Percentiles rank a stretch among this genome's conserved stretches.
Evolutionary conservation across 2,113 vertebrate genomes (phyloP).

Genomic region (Cyanistes caeruleus): DNA sequence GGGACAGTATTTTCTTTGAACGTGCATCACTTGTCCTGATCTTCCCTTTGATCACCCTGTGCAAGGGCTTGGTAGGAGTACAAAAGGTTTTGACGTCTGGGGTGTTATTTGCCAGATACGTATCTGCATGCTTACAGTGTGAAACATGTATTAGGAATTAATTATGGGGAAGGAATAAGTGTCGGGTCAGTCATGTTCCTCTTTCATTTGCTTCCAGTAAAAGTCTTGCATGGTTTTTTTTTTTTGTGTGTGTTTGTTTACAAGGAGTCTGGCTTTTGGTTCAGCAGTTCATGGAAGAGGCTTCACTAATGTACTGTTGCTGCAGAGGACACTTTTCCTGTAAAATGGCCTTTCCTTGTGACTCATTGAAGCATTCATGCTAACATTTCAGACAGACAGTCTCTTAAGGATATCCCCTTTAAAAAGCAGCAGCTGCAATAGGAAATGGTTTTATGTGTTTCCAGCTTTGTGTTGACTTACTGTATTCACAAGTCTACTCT

Average conservation of each 20-base stretch:
- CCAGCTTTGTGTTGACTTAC: constrained; percentile 57
- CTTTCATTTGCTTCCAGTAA: constrained; percentile 48
- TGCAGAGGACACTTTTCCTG: constrained; percentile 47
- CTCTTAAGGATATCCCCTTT: constrained; percentile 68
- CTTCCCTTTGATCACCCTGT: not conserved
- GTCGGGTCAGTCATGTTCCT: not conserved
- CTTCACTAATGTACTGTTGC: constrained; percentile 9
- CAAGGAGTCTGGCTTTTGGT: constrained; percentile 4
- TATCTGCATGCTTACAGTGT: not conserved
- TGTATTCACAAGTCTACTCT: constrained; percentile 17
- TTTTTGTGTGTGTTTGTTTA: constrained; percentile 11
- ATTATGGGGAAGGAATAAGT: not conserved
- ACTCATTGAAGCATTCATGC: constrained; percentile 52
- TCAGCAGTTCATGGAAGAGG: not conserved
- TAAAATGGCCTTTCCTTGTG: constrained; percentile 54
- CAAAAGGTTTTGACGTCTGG: not conserved
- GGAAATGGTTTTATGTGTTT: constrained; percentile 69
- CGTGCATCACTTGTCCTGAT: not conserved
- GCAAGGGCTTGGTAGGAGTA: not conserved
- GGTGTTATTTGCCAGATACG: not conserved
- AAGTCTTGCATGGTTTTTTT: not conserved
- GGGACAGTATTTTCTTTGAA: not conserved
- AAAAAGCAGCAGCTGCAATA: constrained; percentile 64
- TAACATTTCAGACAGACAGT: constrained; percentile 47
- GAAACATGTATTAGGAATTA: not conserved